Evolutionary conservation across 2,113 vertebrate genomes (phyloP).

Genomic region (Scophthalmus maximus): DNA sequence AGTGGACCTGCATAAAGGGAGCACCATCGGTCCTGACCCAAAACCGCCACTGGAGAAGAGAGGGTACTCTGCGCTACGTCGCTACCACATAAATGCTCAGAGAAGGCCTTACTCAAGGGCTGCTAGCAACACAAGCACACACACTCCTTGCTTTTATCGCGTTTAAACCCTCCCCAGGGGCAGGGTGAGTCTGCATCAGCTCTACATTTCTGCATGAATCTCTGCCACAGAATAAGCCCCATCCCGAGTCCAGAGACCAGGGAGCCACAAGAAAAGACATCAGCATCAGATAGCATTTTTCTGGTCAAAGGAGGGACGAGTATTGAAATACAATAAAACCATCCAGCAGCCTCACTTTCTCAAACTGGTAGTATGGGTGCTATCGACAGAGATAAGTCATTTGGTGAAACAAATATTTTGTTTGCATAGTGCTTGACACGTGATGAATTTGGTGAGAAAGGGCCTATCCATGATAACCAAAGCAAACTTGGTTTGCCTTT

Average conservation of each 20-base stretch:
- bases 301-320: background rate
- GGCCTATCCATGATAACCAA: background rate
- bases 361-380: background rate
- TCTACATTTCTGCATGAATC: slow-evolving; percentile 27
- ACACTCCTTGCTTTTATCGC: slow-evolving; percentile 8
- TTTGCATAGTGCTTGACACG: background rate
- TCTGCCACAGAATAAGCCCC: slow-evolving; percentile 6
- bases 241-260: slow-evolving; percentile 3
- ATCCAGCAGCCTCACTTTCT: background rate
- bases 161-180: slow-evolving; percentile 19
- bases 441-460: background rate
- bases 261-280: slow-evolving; percentile 11
- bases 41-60: slow-evolving; percentile 21
- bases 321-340: too few relatives aligned
- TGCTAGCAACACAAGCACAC: background rate
- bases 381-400: background rate
- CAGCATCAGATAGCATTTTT: slow-evolving; percentile 1
- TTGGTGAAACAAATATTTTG: background rate
- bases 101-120: slow-evolving; percentile 3
- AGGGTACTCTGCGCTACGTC: slow-evolving; percentile 5
- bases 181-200: background rate
- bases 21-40: slow-evolving; percentile 37
- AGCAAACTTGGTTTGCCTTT: background rate
- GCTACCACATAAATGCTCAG: slow-evolving; percentile 24
- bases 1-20: slow-evolving; percentile 49